Conservation (phyloP, 2,113 vertebrate genomes). For the Lophotis ruficrista region DNA sequence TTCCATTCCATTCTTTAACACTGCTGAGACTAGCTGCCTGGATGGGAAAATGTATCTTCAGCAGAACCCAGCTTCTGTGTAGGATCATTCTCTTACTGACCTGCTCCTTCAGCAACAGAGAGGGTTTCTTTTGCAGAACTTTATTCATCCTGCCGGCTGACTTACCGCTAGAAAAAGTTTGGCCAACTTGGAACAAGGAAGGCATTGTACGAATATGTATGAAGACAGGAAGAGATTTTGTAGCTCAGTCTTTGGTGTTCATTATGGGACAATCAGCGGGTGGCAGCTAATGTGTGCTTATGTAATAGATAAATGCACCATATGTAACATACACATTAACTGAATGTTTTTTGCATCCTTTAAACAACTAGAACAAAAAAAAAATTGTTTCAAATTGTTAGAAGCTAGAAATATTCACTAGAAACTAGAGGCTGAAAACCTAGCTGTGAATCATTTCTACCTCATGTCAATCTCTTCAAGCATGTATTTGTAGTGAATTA, state of each 20-base stretch:
- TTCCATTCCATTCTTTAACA: neutral
- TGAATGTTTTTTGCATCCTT: neutral
- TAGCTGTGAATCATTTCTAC: neutral
- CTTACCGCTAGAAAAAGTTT: neutral
- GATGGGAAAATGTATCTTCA: neutral
- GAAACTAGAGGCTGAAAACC: neutral
- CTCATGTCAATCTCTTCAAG: neutral
- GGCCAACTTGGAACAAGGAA: neutral
- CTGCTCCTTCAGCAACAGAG: neutral
- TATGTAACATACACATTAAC: neutral
- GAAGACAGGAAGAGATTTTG: neutral
- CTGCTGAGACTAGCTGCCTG: neutral
- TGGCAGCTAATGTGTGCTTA: neutral
- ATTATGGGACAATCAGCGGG: neutral
- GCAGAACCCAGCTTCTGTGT: neutral
- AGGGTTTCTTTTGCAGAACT: neutral
- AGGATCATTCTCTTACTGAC: neutral
- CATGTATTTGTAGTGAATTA: neutral
- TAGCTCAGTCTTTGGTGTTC: neutral
- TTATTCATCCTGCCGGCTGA: neutral
- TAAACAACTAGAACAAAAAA: neutral
- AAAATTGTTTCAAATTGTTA: neutral
- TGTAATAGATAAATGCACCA: neutral
- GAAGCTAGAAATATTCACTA: neutral
- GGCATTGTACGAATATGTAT: neutral